Evolutionary conservation across 2,113 vertebrate genomes (phyloP).

Genomic region (Phaethon lepturus): DNA sequence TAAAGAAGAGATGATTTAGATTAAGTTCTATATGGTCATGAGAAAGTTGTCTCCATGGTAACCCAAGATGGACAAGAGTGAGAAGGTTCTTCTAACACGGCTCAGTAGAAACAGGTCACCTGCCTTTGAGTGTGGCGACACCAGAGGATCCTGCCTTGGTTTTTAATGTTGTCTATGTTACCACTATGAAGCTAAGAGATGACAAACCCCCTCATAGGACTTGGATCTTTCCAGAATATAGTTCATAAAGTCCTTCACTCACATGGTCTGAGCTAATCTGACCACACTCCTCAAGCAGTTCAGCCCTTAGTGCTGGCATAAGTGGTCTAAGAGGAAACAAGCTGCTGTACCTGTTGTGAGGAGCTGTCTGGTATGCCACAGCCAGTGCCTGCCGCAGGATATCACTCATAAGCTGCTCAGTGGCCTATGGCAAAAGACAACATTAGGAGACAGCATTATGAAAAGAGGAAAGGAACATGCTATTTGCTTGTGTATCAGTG

Average conservation of each 20-base stretch:
- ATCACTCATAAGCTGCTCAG: slow-evolving; percentile 92
- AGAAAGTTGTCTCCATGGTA: background rate
- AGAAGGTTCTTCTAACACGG: background rate
- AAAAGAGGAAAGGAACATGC: background rate
- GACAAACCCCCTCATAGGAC: background rate
- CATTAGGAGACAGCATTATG: background rate
- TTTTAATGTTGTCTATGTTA: background rate
- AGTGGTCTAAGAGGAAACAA: background rate
- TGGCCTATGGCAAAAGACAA: slow-evolving; percentile 79
- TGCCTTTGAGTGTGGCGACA: background rate
- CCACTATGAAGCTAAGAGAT: background rate
- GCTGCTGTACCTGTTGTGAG: slow-evolving; percentile 89
- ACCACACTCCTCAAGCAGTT: background rate
- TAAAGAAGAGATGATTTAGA: background rate
- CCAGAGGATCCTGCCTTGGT: background rate
- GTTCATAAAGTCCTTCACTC: background rate
- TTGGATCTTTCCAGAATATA: background rate
- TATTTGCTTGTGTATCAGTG: background rate
- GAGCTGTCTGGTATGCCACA: slow-evolving; percentile 84
- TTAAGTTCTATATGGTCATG: background rate
- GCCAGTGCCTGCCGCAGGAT: slow-evolving; percentile 91
- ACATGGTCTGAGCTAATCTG: background rate
- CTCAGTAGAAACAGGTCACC: background rate
- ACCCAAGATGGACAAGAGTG: background rate
- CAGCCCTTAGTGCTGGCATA: background rate